A percentile compares a stretch with the other conserved stretches of the same genome.
Evolutionary conservation across 2,888 invertebrate species (phyloP).

Genomic region (Pandemis heparana): DNA sequence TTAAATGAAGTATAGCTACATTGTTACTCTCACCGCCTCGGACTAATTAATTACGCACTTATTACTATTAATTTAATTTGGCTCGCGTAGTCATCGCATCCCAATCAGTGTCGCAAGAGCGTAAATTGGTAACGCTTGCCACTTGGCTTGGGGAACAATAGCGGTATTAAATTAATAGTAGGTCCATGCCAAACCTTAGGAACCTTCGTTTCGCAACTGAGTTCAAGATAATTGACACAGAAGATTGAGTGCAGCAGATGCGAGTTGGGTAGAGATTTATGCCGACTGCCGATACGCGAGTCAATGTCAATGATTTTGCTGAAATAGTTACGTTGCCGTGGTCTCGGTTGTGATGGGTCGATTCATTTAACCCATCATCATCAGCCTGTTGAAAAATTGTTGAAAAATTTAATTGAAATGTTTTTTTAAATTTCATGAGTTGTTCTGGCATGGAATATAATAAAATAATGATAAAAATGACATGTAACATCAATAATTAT

Average conservation of each 20-base stretch:
- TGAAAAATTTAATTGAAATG: no score
- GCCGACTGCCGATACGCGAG: slow-evolving; percentile 34
- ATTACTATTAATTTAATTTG: slow-evolving; percentile 42
- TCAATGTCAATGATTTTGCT: slow-evolving; percentile 1
- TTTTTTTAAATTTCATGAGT: no score
- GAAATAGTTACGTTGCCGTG: neutral
- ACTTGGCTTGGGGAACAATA: slow-evolving; percentile 57
- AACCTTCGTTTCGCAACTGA: slow-evolving; percentile 42
- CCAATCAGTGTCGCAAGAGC: slow-evolving; percentile 52
- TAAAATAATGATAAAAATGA: no score
- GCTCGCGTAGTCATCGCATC: slow-evolving; percentile 34
- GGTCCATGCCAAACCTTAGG: slow-evolving; percentile 50
- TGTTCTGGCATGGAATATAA: no score
- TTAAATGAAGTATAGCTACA: no score
- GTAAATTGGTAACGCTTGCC: slow-evolving; percentile 49
- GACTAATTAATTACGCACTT: slow-evolving; percentile 31
- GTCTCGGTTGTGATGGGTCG: neutral
- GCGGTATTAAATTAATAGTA: slow-evolving; percentile 53
- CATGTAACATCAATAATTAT: no score
- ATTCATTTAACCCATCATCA: no score
- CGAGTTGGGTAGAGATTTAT: slow-evolving; percentile 24
- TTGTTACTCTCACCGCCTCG: slow-evolving; percentile 12
- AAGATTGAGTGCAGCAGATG: slow-evolving; percentile 41
- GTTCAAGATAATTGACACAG: slow-evolving; percentile 43
- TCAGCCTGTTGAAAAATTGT: no score